Evolutionary conservation across 2,113 vertebrate species (phyloP).

Genomic region (Odocoileus virginianus): DNA sequence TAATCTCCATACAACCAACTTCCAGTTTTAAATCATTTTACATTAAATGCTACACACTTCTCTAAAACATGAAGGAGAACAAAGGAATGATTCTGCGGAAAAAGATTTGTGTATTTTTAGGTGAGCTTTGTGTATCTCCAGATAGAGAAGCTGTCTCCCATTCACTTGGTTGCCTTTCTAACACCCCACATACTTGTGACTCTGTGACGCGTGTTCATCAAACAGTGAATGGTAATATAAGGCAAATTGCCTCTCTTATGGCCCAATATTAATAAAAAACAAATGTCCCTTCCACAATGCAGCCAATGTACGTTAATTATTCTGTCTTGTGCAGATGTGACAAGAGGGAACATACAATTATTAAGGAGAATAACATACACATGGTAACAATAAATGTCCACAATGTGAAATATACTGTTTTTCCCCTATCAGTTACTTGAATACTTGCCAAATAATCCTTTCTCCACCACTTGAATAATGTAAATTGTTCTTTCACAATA

Average conservation of each 20-base stretch:
- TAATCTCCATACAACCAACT: neutral
- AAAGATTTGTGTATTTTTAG: neutral
- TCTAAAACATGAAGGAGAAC: neutral
- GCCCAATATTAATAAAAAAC: conserved; percentile 66
- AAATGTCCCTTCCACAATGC: conserved; percentile 44
- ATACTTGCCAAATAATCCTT: conserved; percentile 10
- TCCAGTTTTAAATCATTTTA: neutral
- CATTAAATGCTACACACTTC: neutral
- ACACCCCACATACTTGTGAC: neutral
- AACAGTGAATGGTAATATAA: conserved; percentile 26
- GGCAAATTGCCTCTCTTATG: conserved; percentile 57
- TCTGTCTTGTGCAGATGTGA: conserved; percentile 47
- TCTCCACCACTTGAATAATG: neutral
- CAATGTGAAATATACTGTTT: conserved; percentile 27
- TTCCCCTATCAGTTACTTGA: conserved; percentile 19
- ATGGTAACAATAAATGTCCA: conserved; percentile 39
- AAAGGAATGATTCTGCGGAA: neutral
- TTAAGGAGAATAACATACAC: conserved; percentile 2
- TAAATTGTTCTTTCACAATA: neutral
- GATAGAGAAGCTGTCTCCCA: neutral
- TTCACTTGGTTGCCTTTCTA: neutral
- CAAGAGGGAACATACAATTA: conserved; percentile 53
- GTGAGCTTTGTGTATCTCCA: neutral
- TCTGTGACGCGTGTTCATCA: neutral
- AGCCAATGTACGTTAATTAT: conserved; percentile 58